Evolutionary conservation across 2,113 vertebrate species (phyloP).

Genomic region (Ailurus styani): DNA sequence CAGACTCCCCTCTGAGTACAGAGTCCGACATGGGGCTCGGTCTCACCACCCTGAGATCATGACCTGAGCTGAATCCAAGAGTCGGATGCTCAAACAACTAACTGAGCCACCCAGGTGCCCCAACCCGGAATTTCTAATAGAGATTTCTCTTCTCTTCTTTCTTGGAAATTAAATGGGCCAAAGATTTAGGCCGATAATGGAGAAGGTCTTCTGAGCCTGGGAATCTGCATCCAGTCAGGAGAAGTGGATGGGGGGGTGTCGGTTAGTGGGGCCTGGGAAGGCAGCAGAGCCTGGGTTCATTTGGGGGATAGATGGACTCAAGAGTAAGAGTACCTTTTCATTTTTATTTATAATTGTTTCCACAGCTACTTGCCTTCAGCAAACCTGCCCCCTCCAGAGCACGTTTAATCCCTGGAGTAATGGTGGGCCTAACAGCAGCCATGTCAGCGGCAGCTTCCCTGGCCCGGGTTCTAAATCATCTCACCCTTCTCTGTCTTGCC

Average conservation of each 20-base stretch:
- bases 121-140: neutral
- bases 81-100: neutral
- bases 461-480: neutral
- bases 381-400: neutral
- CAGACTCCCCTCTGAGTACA: neutral
- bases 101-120: neutral
- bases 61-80: neutral
- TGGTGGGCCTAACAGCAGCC: fast-evolving
- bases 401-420: neutral
- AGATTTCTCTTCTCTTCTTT: neutral
- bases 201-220: neutral
- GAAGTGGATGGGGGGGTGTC: neutral
- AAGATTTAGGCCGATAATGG: fast-evolving
- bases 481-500: neutral
- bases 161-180: neutral
- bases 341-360: neutral
- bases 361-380: neutral
- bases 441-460: neutral
- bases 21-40: neutral
- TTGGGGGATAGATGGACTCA: neutral
- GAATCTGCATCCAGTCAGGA: neutral
- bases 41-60: neutral
- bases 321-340: neutral
- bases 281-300: neutral
- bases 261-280: neutral